A percentile compares a stretch with the other conserved stretches of the same genome.
Evolutionary conservation across 2,113 vertebrate species (phyloP).

Genomic region (Odontesthes bonariensis): DNA sequence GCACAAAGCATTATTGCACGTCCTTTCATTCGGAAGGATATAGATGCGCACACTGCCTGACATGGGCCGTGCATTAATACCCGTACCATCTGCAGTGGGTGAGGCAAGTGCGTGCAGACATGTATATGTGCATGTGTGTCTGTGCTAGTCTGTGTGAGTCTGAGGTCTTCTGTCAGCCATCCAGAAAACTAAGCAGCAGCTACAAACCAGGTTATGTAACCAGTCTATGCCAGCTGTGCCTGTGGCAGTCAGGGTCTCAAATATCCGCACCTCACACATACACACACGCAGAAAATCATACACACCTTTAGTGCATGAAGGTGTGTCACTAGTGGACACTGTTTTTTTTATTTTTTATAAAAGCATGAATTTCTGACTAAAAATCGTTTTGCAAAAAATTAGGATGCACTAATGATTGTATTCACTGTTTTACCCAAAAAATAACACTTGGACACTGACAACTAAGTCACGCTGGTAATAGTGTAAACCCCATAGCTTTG

Average conservation of each 20-base stretch:
- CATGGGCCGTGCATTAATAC: constrained; percentile 14
- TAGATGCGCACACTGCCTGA: constrained; percentile 30
- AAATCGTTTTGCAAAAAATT: background rate
- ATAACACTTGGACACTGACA: constrained; percentile 30
- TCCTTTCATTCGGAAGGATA: constrained; percentile 30
- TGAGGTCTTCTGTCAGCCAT: constrained; percentile 69
- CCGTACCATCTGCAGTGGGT: constrained; percentile 58
- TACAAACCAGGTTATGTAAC: constrained; percentile 76
- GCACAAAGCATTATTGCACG: constrained; percentile 48
- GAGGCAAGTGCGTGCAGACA: constrained; percentile 37
- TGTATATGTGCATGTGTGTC: constrained; percentile 43
- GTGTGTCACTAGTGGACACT: background rate
- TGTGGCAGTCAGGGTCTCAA: constrained; percentile 65
- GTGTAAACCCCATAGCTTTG: constrained; percentile 22
- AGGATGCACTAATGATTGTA: constrained; percentile 20
- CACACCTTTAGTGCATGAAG: background rate
- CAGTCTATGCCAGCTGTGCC: constrained; percentile 76
- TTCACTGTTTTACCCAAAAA: constrained; percentile 27
- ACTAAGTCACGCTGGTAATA: constrained; percentile 27
- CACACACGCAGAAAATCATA: constrained; percentile 14
- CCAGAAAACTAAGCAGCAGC: constrained; percentile 66
- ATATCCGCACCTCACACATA: constrained; percentile 34
- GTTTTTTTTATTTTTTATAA: constrained; percentile 3
- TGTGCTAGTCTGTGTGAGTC: constrained; percentile 36
- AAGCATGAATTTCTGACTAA: constrained; percentile 3